These are phyloP conservation scores for Zaprionus camerounensis DNA, from an alignment of 1,140 invertebrate species.

Conservation along the genomic window DNA sequence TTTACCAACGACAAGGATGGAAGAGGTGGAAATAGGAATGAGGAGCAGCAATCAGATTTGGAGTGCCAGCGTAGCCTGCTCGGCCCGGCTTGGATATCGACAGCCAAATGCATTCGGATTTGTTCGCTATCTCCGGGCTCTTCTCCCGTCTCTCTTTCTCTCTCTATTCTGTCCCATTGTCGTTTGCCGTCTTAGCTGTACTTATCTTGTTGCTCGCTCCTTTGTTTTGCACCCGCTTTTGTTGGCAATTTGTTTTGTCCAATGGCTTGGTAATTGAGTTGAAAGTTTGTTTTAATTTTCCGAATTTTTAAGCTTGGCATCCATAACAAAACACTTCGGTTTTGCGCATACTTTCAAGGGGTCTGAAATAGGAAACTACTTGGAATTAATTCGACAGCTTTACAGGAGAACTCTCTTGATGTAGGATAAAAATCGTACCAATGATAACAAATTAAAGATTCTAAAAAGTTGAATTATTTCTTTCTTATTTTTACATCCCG, in stretches of 20 bases:
- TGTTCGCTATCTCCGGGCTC: background rate
- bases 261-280: conserved; percentile 69
- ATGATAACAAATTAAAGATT: background rate
- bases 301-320: conserved; percentile 7
- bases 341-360: background rate
- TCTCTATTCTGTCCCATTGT: background rate
- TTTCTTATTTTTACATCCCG: too few species aligned
- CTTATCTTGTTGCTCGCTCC: conserved; percentile 15
- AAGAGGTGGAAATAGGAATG: conserved; percentile 18
- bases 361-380: background rate
- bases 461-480: background rate
- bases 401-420: too few species aligned
- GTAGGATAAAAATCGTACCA: background rate
- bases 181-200: conserved; percentile 4
- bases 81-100: background rate
- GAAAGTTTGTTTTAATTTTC: conserved; percentile 67
- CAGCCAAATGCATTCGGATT: conserved; percentile 32
- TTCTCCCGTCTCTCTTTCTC: background rate
- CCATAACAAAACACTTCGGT: background rate
- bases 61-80: background rate
- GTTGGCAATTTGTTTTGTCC: conserved; percentile 54
- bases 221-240: conserved; percentile 36
- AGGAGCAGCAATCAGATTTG: conserved; percentile 35
- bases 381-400: background rate
- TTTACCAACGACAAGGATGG: conserved; percentile 48